Conservation (phyloP, 2,888 invertebrate genomes). For the Melanophora roralis region DNA sequence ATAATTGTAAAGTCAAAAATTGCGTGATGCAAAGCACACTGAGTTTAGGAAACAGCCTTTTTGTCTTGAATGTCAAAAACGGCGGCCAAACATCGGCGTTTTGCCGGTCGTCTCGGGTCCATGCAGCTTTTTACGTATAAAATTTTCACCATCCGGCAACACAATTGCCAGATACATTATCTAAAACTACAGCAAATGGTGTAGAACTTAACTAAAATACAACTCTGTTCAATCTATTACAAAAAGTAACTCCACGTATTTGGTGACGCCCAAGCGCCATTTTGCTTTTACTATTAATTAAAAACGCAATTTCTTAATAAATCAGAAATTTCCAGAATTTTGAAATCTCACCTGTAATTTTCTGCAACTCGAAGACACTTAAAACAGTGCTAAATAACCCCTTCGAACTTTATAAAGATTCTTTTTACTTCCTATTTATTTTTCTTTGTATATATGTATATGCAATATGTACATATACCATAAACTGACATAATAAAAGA, state of each 20-base stretch:
- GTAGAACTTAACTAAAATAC: background rate
- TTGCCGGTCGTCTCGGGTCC: too few relatives aligned
- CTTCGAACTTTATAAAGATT: background rate
- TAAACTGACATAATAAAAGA: slow-evolving; percentile 62
- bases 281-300: slow-evolving; percentile 26
- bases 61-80: too few relatives aligned
- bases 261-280: slow-evolving; percentile 56
- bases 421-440: background rate
- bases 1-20: too few relatives aligned
- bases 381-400: background rate
- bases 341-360: background rate
- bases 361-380: background rate
- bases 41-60: too few relatives aligned
- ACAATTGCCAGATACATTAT: too few relatives aligned
- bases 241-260: slow-evolving; percentile 14
- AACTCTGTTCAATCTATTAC: slow-evolving; percentile 53
- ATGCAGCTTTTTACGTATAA: too few relatives aligned
- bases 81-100: too few relatives aligned
- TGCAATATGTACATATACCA: slow-evolving; percentile 58
- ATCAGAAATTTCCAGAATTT: slow-evolving; percentile 24
- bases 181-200: slow-evolving; percentile 20
- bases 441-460: slow-evolving; percentile 27
- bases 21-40: too few relatives aligned
- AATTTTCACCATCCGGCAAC: too few relatives aligned
- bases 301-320: slow-evolving; percentile 48